Evolutionary conservation across 1,140 invertebrate species (phyloP).

Genomic region (Odontomachus brunneus): DNA sequence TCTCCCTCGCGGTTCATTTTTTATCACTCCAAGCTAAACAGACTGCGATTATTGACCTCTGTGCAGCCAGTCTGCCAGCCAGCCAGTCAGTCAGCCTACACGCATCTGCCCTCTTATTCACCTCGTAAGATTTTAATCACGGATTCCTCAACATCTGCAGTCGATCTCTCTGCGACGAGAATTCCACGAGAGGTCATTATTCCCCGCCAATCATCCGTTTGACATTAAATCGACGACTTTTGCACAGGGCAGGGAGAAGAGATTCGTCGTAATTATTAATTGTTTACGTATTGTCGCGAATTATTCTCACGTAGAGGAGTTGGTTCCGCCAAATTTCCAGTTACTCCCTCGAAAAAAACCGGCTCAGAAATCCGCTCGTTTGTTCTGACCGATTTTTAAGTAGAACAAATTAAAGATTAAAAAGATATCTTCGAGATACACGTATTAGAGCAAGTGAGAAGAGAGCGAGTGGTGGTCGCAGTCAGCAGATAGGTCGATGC

Average conservation of each 20-base stretch:
- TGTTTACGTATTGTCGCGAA: too few relatives aligned
- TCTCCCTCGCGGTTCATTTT: slow-evolving; percentile 19
- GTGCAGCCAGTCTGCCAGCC: slow-evolving; percentile 5
- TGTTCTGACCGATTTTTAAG: too few relatives aligned
- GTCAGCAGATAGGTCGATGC: slow-evolving; percentile 73
- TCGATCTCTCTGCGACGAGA: not conserved
- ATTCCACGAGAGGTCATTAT: not conserved
- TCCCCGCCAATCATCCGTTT: not conserved
- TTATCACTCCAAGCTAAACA: slow-evolving; percentile 43
- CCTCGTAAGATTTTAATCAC: slow-evolving; percentile 47
- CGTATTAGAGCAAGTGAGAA: not conserved
- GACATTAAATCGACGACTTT: not conserved
- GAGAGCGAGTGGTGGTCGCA: not conserved
- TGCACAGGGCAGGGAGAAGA: not conserved
- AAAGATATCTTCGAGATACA: too few relatives aligned
- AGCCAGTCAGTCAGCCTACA: not conserved
- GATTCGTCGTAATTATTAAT: too few relatives aligned
- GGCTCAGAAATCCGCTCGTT: too few relatives aligned
- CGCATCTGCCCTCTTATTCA: slow-evolving; percentile 50
- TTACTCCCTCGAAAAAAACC: too few relatives aligned
- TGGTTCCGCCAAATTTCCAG: too few relatives aligned
- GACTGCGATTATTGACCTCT: slow-evolving; percentile 56
- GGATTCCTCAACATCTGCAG: slow-evolving; percentile 14
- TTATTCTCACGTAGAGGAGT: too few relatives aligned
- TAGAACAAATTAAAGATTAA: too few relatives aligned